phyloP scores from a whole-genome alignment of 2,113 vertebrate species.

The Channa maculata region DNA sequence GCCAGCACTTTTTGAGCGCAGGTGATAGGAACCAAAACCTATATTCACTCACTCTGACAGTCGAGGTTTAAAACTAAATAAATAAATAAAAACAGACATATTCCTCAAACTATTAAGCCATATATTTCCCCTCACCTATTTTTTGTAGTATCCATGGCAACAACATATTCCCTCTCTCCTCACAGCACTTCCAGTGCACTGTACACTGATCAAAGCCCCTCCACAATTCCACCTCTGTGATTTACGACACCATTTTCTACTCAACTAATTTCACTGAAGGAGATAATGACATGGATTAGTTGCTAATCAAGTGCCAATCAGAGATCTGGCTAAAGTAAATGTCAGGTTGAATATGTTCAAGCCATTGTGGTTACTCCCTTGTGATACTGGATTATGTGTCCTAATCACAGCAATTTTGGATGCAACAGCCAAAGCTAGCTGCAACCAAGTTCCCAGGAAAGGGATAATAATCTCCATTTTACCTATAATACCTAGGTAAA shows the following conservation, averaged over 20 bases:
- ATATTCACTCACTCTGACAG: slow-evolving; percentile 3
- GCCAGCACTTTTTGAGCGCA: not conserved
- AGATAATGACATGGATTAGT: slow-evolving; percentile 95
- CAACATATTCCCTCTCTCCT: slow-evolving; percentile 58
- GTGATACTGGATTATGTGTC: slow-evolving; percentile 69
- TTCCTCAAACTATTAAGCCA: slow-evolving; percentile 42
- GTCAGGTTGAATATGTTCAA: slow-evolving; percentile 86
- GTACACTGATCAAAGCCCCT: slow-evolving; percentile 69
- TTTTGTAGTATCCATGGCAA: slow-evolving; percentile 74
- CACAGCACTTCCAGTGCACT: slow-evolving; percentile 55
- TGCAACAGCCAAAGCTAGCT: slow-evolving; percentile 58
- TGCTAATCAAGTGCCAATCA: slow-evolving; percentile 98
- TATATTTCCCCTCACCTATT: slow-evolving; percentile 54
- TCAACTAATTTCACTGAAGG: slow-evolving; percentile 93
- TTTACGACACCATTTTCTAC: slow-evolving; percentile 93
- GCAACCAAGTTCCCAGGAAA: slow-evolving; percentile 78
- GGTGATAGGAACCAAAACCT: slow-evolving; percentile 26
- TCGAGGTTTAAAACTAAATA: slow-evolving; percentile 10
- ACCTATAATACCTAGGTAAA: slow-evolving; percentile 79
- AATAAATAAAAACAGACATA: slow-evolving; percentile 29
- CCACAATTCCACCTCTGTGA: slow-evolving; percentile 80
- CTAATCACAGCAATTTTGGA: slow-evolving; percentile 73
- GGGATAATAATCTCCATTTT: slow-evolving; percentile 83
- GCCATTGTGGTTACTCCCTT: slow-evolving; percentile 64
- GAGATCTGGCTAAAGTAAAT: slow-evolving; percentile 88